Conservation (phyloP, 2,797 vertebrate genomes). For the Parauchenoglanis punctatus region DNA sequence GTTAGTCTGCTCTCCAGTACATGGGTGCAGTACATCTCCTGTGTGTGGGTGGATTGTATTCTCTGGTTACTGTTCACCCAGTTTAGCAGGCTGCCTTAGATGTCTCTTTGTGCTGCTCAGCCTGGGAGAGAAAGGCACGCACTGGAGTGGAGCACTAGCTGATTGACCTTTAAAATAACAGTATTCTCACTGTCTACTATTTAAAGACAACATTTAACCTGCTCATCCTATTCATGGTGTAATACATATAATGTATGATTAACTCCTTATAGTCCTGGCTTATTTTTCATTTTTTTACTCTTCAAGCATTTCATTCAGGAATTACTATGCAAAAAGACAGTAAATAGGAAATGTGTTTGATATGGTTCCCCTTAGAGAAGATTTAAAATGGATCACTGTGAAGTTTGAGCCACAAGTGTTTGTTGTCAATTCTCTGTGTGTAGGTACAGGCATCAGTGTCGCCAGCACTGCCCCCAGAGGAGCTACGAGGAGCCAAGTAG, state of each 20-base stretch:
- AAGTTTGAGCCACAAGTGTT: neutral
- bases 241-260: neutral
- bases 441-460: slow-evolving; percentile 80
- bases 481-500: slow-evolving; percentile 73
- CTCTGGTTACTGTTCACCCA: slow-evolving; percentile 55
- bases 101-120: slow-evolving; percentile 28
- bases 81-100: slow-evolving; percentile 39
- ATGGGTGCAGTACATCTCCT: no score
- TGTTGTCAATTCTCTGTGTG: slow-evolving; percentile 45
- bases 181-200: neutral
- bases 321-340: neutral
- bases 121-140: slow-evolving; percentile 27
- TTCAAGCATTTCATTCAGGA: neutral
- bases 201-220: neutral
- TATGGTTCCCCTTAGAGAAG: neutral
- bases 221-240: neutral
- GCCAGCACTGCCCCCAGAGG: slow-evolving; percentile 77
- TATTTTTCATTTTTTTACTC: neutral
- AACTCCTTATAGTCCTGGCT: neutral
- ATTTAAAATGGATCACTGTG: neutral
- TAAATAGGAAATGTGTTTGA: neutral
- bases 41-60: slow-evolving; percentile 41
- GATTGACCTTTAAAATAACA: neutral
- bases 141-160: neutral
- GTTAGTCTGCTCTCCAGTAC: slow-evolving; percentile 43